Conservation (phyloP, 1,140 invertebrate species). For the Anoplolepis gracilipes region DNA sequence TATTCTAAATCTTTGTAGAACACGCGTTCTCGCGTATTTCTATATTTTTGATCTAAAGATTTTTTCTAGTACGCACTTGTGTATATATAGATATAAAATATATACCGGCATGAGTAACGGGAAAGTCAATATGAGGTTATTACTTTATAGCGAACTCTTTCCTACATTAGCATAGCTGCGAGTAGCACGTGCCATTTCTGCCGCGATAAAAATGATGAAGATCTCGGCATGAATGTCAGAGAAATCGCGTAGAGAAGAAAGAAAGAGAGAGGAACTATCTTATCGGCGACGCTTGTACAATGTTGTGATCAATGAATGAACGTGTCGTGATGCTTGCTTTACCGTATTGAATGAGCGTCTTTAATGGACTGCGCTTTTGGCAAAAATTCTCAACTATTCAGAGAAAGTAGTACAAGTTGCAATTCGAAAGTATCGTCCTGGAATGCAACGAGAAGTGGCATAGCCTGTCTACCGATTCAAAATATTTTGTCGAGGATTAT, state of each 20-base stretch:
- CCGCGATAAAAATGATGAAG: constrained; percentile 8
- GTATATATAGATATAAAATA: too few relatives aligned
- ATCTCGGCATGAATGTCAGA: not conserved
- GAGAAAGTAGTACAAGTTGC: constrained; percentile 40
- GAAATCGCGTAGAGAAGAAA: constrained; percentile 18
- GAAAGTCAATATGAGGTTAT: not conserved
- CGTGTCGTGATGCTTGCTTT: not conserved
- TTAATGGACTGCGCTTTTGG: not conserved
- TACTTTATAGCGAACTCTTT: not conserved
- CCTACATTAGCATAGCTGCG: not conserved
- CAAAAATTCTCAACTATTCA: not conserved
- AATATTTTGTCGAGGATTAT: not conserved
- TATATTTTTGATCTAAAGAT: not conserved
- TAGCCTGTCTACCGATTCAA: not conserved
- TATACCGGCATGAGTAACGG: too few relatives aligned
- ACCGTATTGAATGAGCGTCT: not conserved
- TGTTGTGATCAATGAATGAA: not conserved
- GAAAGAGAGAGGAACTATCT: not conserved
- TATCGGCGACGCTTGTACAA: not conserved
- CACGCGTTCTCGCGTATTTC: not conserved
- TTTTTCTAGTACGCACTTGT: not conserved
- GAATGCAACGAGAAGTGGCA: constrained; percentile 16
- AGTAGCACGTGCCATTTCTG: constrained; percentile 23
- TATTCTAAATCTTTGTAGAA: not conserved
- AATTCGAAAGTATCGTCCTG: constrained; percentile 19